These are phyloP conservation scores for Paedocypris micromegethes DNA, from an alignment of 2,797 vertebrate species.

Conservation along the genomic window DNA sequence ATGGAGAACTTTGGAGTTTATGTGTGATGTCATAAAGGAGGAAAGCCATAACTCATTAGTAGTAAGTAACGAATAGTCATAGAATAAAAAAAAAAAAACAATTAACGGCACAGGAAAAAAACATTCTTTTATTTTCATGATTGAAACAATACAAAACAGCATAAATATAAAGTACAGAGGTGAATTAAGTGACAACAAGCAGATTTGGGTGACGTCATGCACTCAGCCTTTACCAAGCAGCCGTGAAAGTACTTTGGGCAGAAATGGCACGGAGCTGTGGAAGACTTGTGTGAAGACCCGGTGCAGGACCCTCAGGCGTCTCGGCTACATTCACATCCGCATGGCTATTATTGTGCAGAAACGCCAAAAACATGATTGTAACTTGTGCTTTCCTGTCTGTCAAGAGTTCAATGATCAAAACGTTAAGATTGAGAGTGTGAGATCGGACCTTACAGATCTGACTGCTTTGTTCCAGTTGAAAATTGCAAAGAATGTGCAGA, in stretches of 20 bases:
- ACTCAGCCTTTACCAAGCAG: slow-evolving; percentile 58
- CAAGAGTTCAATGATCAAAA: not conserved
- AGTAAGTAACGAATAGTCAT: too few species aligned
- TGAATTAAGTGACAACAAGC: slow-evolving; percentile 65
- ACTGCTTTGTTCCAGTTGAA: slow-evolving; percentile 35
- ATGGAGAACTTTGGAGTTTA: too few species aligned
- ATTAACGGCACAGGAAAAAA: slow-evolving; percentile 11
- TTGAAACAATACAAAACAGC: slow-evolving; percentile 36
- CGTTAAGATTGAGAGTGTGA: not conserved
- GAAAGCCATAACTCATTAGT: too few species aligned
- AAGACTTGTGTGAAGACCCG: too few species aligned
- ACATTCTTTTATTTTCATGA: slow-evolving; percentile 8
- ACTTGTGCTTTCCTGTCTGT: too few species aligned
- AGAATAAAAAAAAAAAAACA: too few species aligned
- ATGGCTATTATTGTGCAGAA: too few species aligned
- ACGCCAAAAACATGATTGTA: too few species aligned
- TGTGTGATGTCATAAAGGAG: too few species aligned
- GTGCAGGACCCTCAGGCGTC: too few species aligned
- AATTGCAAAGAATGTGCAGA: slow-evolving; percentile 18
- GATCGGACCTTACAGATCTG: slow-evolving; percentile 3
- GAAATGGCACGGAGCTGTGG: slow-evolving; percentile 47
- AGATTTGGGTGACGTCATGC: slow-evolving; percentile 53
- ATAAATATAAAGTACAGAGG: slow-evolving; percentile 56
- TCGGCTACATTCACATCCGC: too few species aligned
- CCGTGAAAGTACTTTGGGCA: slow-evolving; percentile 56